phyloP scores from a whole-genome alignment of 30 jellyfish, hydroid and myxozoan species.

The Chironex yamaguchii region DNA sequence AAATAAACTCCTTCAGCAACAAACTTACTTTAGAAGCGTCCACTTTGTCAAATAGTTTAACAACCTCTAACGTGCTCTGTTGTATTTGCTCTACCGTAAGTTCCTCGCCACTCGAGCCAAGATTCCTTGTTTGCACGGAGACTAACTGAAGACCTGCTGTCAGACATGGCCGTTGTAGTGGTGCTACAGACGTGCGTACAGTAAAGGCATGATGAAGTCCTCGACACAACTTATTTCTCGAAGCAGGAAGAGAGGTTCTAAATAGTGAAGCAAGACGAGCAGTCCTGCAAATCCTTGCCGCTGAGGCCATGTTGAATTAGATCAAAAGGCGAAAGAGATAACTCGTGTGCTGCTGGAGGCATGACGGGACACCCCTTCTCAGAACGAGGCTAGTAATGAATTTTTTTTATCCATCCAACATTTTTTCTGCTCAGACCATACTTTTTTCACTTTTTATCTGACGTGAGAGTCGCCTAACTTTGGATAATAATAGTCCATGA shows the following conservation, averaged over 20 bases:
- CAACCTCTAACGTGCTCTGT: constrained; percentile 75
- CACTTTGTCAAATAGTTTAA: constrained; percentile 89
- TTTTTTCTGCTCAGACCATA: too few relatives aligned
- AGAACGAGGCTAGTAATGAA: too few relatives aligned
- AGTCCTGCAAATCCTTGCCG: not conserved
- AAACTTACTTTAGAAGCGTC: constrained; percentile 89
- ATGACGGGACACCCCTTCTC: too few relatives aligned
- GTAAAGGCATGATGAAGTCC: not conserved
- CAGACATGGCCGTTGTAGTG: not conserved
- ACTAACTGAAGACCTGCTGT: not conserved
- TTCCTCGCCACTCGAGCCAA: constrained; percentile 30
- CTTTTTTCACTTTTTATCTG: too few relatives aligned
- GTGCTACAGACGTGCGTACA: not conserved
- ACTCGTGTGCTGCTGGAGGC: not conserved
- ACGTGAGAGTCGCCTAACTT: too few relatives aligned
- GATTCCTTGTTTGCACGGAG: constrained; percentile 3
- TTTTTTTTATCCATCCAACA: too few relatives aligned
- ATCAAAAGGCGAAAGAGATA: not conserved
- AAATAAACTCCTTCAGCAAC: too few relatives aligned
- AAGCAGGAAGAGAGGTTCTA: not conserved
- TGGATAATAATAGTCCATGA: too few relatives aligned
- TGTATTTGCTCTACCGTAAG: constrained; percentile 61
- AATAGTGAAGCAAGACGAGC: not conserved
- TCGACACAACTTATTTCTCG: not conserved
- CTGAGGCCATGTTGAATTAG: not conserved